Evolutionary conservation across 2,797 vertebrate genomes (phyloP), one percentile per base, ranked within the genome.

Genomic region (Dendrocincla fuliginosa): DNA sequence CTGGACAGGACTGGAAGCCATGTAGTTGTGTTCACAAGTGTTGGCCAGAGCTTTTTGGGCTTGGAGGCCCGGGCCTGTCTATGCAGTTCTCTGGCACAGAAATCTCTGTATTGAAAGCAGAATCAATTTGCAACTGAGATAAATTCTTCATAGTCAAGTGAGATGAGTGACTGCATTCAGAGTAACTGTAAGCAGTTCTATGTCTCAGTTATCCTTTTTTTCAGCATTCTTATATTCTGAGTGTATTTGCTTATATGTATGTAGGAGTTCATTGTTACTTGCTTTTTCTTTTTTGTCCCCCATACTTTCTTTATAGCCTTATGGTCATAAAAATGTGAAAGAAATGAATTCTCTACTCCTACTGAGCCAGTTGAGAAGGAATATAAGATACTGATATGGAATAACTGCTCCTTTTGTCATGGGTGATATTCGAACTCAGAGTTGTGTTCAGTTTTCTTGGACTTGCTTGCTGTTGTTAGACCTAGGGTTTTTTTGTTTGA

Each of bases 401-500:
- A 16, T 8, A 16, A n/a, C 67, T 49, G n/a, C 50, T 42, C 41
- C 16, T 68, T 71, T 68, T 59, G 80, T n/a, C 50, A 22, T 2
- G 13, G 37, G 13, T 47, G 65, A 4, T 41, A 22, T 37, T 84
- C 0, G 0, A 46, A n/a, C 15, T 75, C 59, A 71, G 32, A 67
- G 30, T 13, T 64, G 5, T 6, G 3, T 32, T 10, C 37, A 27
- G 8, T 73, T 85, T 90, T 60, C 55, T 88, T 79, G 56, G 33
- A 44, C 35, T 81, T 53, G 1, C 12, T 59, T 69, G 30, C 74
- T 42, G 37, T 13, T 87, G 17, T 49, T 71, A 71, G 41, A 35
- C 11, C 2, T 68, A 25, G 24, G 47, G 13, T 8, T 15, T 47
- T 47, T 49, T 49, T 49, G 47, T 49, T 27, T 49, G 24, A 13